Base-by-base conservation (phyloP, 2,797 vertebrate genomes). In the Glyptemys insculpta region DNA sequence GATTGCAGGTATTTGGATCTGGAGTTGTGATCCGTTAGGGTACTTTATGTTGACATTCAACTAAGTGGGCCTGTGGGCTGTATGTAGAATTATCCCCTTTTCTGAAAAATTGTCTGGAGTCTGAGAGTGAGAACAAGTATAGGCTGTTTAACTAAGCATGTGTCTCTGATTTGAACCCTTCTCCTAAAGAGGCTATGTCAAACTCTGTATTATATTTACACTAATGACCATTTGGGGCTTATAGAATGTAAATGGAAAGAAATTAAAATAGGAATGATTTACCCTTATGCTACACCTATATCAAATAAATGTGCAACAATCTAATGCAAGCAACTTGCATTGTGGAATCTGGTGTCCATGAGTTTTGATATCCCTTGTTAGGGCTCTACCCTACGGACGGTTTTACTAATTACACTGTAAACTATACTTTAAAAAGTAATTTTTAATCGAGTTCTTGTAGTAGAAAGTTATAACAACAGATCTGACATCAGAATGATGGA, bases 341-440 rank as follows among this genome's bases (percentile, higher is more conserved):
- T n/a, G 18, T 68, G n/a, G 34, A 21, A 68, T 62, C 31, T 34
- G 59, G 31, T 34, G 18, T 68, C 18, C 34, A 5, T 68, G 23
- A 6, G 14, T 18, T 14, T 14, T 72, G 34, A n/a, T 84, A 23
- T 16, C 59, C 52, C 27, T 50, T 72, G 62, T 68, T 74, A 41
- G 41, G 72, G 72, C 21, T 74, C 25, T 44, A 7, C 11, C 25
- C 23, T 47, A 14, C 29, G 14, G 85, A n/a, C 31, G 14, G 27
- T 57, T 10, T 12, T 88, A 87, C 87, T 94, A 80, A 93, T 96
- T 96, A 96, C 59, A 86, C 83, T 92, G 78, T 88, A 95, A 96
- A 81, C 47, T 83, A 83, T 95, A 95, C 85, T 94, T 97, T 81
- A 95, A 86, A 93, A 96, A 91, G 86, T 86, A 34, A 49, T 92